Percentiles rank a stretch among this genome's conserved stretches.
Evolutionary conservation across 2,888 invertebrate genomes (phyloP).

Genomic region (Polymixis lichenea): DNA sequence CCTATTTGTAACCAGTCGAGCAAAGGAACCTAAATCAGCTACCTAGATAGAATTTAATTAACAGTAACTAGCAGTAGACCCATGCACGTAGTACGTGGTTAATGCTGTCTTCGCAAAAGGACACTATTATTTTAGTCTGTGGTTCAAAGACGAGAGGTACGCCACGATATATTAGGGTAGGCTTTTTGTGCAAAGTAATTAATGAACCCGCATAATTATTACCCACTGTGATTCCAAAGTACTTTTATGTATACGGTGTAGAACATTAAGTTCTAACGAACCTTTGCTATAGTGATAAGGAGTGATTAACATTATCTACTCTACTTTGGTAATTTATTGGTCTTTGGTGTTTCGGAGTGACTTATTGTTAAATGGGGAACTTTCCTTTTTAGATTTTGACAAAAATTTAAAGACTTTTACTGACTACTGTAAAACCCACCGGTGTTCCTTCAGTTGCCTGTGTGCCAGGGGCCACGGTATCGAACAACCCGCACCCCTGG

Average conservation of each 20-base stretch:
- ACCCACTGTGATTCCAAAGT: constrained; percentile 42
- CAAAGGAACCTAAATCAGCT: constrained; percentile 19
- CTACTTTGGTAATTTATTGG: constrained; percentile 24
- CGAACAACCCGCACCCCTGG: no score
- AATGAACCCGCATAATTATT: constrained; percentile 53
- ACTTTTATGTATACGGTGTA: constrained; percentile 43
- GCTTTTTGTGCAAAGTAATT: constrained; percentile 54
- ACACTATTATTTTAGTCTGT: constrained; percentile 41
- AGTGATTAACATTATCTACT: constrained; percentile 43
- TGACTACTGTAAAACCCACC: no score
- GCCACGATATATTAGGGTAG: constrained; percentile 42
- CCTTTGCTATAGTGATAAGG: constrained; percentile 37
- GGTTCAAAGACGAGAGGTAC: constrained; percentile 30
- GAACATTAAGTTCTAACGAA: constrained; percentile 37
- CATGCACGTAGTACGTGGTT: constrained; percentile 12
- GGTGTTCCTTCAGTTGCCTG: no score
- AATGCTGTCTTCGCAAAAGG: constrained; percentile 16
- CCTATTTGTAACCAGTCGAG: neutral
- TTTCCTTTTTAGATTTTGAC: neutral
- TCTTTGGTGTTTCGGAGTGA: neutral
- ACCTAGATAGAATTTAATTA: constrained; percentile 35
- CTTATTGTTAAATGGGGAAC: neutral
- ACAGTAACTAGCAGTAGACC: constrained; percentile 12
- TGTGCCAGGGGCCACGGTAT: no score
- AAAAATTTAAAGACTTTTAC: no score